These are phyloP conservation scores for Halocaridina rubra DNA, from an alignment of 2,888 invertebrate species.

Conservation along the genomic window DNA sequence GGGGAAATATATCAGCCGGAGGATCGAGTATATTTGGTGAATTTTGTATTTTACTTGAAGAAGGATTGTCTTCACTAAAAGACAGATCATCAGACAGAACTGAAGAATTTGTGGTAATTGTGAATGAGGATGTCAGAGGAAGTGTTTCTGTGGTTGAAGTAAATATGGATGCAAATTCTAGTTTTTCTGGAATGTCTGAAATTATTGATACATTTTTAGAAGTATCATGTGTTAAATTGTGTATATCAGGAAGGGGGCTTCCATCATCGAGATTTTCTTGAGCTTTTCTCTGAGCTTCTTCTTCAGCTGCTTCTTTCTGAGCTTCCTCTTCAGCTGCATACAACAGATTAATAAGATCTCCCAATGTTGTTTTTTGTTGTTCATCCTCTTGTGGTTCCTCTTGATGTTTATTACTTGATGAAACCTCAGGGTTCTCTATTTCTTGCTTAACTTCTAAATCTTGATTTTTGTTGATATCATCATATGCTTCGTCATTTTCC, in stretches of 20 bases:
- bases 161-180: not conserved
- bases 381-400: not conserved
- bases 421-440: not conserved
- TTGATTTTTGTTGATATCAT: not conserved
- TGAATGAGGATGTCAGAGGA: not conserved
- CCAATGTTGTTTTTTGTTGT: not conserved
- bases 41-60: not conserved
- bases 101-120: not conserved
- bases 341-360: conserved; percentile 26
- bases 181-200: not conserved
- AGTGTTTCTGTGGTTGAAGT: not conserved
- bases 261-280: not conserved
- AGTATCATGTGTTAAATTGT: not conserved
- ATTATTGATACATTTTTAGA: not conserved
- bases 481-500: too few species aligned
- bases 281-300: too few species aligned
- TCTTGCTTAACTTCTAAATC: not conserved
- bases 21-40: not conserved
- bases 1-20: not conserved
- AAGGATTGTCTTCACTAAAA: not conserved
- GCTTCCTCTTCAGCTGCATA: conserved; percentile 22
- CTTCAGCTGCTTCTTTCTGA: not conserved
- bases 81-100: too few species aligned
- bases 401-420: not conserved
- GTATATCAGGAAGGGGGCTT: not conserved